phyloP scores from a whole-genome alignment of 2,113 vertebrate genomes.

The Natator depressus region DNA sequence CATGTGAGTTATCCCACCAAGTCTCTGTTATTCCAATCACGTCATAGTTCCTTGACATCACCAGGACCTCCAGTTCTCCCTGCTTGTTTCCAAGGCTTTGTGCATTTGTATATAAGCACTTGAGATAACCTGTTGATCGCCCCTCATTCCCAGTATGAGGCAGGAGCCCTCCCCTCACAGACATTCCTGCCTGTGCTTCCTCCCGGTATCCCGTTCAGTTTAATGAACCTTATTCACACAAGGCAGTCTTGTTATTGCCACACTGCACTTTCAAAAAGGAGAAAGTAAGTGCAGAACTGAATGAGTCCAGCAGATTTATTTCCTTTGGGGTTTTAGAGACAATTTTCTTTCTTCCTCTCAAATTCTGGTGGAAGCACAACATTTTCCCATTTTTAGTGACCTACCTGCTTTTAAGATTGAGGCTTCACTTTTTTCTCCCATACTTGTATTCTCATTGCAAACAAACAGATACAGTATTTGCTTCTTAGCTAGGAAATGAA shows the following conservation, averaged over 20 bases:
- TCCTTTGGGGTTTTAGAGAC: background rate
- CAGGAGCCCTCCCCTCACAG: too few relatives aligned
- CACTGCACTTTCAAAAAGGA: background rate
- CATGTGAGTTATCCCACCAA: too few relatives aligned
- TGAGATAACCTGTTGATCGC: too few relatives aligned
- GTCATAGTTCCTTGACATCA: too few relatives aligned
- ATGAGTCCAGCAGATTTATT: background rate
- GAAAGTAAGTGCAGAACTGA: background rate
- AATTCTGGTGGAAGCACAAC: background rate
- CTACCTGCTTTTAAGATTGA: constrained; percentile 33
- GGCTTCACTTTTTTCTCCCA: background rate
- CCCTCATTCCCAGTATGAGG: too few relatives aligned
- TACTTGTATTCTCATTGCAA: constrained; percentile 32
- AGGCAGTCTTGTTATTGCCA: constrained; percentile 42
- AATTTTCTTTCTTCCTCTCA: constrained; percentile 21
- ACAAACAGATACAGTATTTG: background rate
- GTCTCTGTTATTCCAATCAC: too few relatives aligned
- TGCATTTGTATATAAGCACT: too few relatives aligned
- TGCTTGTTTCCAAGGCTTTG: too few relatives aligned
- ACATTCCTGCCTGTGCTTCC: too few relatives aligned
- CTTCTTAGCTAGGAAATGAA: constrained; percentile 12
- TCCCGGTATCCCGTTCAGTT: too few relatives aligned
- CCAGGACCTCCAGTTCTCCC: too few relatives aligned
- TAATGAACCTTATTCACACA: constrained; percentile 65
- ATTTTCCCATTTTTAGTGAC: background rate